phyloP scores from a whole-genome alignment of 1,140 invertebrate species.

The Drosophila santomea region DNA sequence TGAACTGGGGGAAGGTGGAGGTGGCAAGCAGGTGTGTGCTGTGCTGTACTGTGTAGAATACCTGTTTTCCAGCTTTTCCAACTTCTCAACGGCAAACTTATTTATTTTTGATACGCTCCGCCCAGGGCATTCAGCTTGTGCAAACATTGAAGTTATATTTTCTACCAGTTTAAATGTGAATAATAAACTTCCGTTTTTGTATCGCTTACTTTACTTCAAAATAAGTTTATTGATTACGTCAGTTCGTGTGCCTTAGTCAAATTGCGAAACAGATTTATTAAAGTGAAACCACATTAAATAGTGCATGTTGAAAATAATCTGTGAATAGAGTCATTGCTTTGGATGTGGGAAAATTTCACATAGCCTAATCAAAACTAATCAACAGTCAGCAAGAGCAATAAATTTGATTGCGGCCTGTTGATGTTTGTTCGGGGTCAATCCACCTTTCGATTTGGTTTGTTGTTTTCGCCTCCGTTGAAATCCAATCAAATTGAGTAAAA shows the following conservation, averaged over 20 bases:
- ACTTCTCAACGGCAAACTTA: slow-evolving; percentile 56
- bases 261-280: not conserved
- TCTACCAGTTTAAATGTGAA: not conserved
- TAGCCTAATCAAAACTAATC: slow-evolving; percentile 69
- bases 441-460: slow-evolving; percentile 14
- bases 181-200: too few species aligned
- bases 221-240: too few species aligned
- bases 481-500: slow-evolving; percentile 48
- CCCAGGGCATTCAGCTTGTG: slow-evolving; percentile 7
- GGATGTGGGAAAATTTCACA: slow-evolving; percentile 28
- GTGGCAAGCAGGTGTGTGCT: slow-evolving; percentile 10
- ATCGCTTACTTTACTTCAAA: too few species aligned
- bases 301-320: too few species aligned
- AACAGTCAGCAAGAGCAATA: slow-evolving; percentile 29
- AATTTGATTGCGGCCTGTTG: slow-evolving; percentile 19
- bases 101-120: slow-evolving; percentile 42
- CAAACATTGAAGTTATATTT: not conserved
- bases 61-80: slow-evolving; percentile 48
- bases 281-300: not conserved
- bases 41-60: slow-evolving; percentile 20
- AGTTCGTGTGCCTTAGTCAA: not conserved
- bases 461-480: slow-evolving; percentile 18
- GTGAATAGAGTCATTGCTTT: not conserved
- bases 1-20: not conserved
- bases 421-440: slow-evolving; percentile 47